A percentile compares a stretch with the other conserved stretches of the same genome.
Evolutionary conservation across 1,140 invertebrate species (phyloP).

Genomic region (Panagrolaimus sp.): DNA sequence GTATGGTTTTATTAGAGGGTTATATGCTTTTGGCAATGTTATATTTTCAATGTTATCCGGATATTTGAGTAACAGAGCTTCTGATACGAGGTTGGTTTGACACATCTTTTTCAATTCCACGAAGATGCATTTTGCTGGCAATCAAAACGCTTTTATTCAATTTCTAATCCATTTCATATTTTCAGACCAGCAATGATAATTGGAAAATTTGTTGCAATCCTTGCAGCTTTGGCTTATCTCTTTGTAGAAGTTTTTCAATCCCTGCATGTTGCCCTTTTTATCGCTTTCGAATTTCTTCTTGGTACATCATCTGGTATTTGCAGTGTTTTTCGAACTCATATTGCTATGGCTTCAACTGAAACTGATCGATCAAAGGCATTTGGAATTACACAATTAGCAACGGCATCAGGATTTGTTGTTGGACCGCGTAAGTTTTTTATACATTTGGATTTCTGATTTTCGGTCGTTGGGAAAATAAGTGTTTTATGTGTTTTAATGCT

Average conservation of each 20-base stretch:
- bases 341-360: slow-evolving; percentile 45
- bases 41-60: slow-evolving; percentile 35
- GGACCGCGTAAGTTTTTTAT: slow-evolving; percentile 30
- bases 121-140: no score
- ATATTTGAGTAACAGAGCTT: slow-evolving; percentile 31
- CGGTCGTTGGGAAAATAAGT: no score
- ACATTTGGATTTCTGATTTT: no score
- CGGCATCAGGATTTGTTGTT: slow-evolving; percentile 43
- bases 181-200: slow-evolving; percentile 36
- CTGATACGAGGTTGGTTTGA: slow-evolving; percentile 26
- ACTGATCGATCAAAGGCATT: slow-evolving; percentile 43
- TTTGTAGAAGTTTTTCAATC: background rate
- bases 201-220: slow-evolving; percentile 40
- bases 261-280: slow-evolving; percentile 23
- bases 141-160: no score
- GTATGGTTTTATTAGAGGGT: slow-evolving; percentile 41
- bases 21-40: slow-evolving; percentile 39
- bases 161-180: no score
- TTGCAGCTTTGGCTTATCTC: slow-evolving; percentile 43
- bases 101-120: no score
- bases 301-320: slow-evolving; percentile 26
- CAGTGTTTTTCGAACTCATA: slow-evolving; percentile 34
- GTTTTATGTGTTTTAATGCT: no score
- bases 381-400: slow-evolving; percentile 40
- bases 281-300: slow-evolving; percentile 48